Evolutionary conservation across 2,797 vertebrate genomes (phyloP).

Genomic region (Catostomus latipinnis): DNA sequence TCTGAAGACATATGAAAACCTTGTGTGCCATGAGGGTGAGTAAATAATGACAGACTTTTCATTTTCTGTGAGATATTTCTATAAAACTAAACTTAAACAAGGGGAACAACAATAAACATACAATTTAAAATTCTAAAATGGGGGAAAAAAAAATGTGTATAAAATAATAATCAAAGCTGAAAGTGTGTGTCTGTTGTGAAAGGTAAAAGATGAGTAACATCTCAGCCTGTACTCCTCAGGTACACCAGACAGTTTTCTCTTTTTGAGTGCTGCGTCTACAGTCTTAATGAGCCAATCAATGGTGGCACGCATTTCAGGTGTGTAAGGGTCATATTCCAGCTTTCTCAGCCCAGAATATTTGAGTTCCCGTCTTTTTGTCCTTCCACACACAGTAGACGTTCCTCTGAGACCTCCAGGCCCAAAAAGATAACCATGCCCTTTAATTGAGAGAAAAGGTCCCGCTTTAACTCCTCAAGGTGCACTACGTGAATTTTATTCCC

Average conservation of each 20-base stretch:
- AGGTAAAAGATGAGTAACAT: constrained; percentile 77
- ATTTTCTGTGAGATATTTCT: too few species aligned
- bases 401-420: constrained; percentile 83
- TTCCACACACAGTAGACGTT: constrained; percentile 95
- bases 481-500: constrained; percentile 91
- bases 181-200: neutral
- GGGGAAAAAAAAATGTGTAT: constrained; percentile 18
- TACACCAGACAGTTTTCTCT: constrained; percentile 86
- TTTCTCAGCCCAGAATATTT: constrained; percentile 94
- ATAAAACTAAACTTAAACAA: constrained; percentile 14
- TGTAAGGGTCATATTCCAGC: constrained; percentile 94
- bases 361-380: constrained; percentile 96
- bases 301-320: constrained; percentile 83
- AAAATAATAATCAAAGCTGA: constrained; percentile 4
- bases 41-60: too few species aligned
- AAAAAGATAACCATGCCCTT: constrained; percentile 90
- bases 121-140: constrained; percentile 1
- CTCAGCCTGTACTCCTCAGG: constrained; percentile 93
- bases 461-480: constrained; percentile 92
- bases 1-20: too few species aligned
- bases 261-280: constrained; percentile 85
- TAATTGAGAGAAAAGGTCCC: constrained; percentile 87
- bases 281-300: constrained; percentile 88
- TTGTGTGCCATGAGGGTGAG: too few species aligned
- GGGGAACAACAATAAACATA: neutral